Evolutionary conservation across 2,113 vertebrate species (phyloP).

Genomic region (Phrynosoma blainvillii): DNA sequence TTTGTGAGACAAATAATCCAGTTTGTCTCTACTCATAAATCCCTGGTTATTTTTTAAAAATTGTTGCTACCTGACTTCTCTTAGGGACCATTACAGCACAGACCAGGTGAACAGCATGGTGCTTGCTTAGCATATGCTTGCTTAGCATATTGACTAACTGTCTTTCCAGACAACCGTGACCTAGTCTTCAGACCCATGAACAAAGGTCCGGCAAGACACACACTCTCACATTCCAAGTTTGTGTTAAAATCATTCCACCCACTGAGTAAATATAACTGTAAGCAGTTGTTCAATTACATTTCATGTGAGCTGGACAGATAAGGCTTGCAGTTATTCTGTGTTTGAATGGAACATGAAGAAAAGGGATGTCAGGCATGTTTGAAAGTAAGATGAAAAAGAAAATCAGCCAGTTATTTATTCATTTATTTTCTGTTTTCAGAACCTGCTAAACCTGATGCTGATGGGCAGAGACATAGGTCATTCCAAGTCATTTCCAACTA

Average conservation of each 20-base stretch:
- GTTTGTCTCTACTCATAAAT: too few species aligned
- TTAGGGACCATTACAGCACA: too few species aligned
- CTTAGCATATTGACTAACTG: conserved; percentile 51
- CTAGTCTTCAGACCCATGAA: conserved; percentile 22
- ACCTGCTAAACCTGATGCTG: not conserved
- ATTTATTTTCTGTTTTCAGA: too few species aligned
- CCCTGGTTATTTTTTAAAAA: too few species aligned
- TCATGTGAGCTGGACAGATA: conserved; percentile 58
- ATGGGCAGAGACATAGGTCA: not conserved
- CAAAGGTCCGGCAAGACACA: conserved; percentile 57
- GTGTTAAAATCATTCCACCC: conserved; percentile 58
- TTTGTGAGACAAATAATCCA: too few species aligned
- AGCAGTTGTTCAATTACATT: conserved; percentile 52
- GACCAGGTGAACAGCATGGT: too few species aligned
- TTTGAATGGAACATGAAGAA: conserved; percentile 27
- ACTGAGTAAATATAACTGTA: conserved; percentile 66
- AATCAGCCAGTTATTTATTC: not conserved
- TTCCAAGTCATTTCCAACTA: not conserved
- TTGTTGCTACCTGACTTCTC: too few species aligned
- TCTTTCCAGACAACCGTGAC: conserved; percentile 47
- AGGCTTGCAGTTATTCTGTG: conserved; percentile 11
- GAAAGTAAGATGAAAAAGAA: not conserved
- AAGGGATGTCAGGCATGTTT: conserved; percentile 2
- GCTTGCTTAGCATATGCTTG: conserved; percentile 47
- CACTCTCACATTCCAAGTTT: conserved; percentile 60